Conservation (phyloP, 1,140 invertebrate genomes). For the Dufourea novaeangliae region DNA sequence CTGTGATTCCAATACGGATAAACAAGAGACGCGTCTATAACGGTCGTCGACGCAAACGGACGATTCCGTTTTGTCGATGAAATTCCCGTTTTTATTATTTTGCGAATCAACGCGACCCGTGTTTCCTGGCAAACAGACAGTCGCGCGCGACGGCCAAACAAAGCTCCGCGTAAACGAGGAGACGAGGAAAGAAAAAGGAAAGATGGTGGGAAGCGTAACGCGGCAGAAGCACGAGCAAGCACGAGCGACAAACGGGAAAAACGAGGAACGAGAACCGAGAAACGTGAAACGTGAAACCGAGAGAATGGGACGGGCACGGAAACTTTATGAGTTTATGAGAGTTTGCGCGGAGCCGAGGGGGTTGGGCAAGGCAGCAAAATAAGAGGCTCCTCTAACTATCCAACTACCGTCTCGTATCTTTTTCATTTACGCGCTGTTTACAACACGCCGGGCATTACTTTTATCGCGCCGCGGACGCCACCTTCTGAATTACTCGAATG, state of each 20-base stretch:
- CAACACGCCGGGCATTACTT: constrained; percentile 62
- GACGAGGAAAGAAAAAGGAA: no score
- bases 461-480: constrained; percentile 43
- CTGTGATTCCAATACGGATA: not conserved
- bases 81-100: not conserved
- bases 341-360: constrained; percentile 11
- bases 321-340: constrained; percentile 69
- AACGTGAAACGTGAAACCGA: not conserved
- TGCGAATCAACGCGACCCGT: not conserved
- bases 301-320: constrained; percentile 16
- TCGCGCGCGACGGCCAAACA: not conserved
- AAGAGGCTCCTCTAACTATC: constrained; percentile 65
- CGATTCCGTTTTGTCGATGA: not conserved
- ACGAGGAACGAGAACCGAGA: not conserved
- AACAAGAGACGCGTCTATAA: not conserved
- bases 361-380: constrained; percentile 43
- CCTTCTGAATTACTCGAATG: constrained; percentile 48
- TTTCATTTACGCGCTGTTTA: constrained; percentile 71
- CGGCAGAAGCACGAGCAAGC: not conserved
- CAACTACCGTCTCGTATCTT: constrained; percentile 66
- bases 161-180: constrained; percentile 12
- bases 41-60: no score
- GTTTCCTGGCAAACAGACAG: not conserved
- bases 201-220: not conserved
- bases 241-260: not conserved